phyloP scores from a whole-genome alignment of 1,140 invertebrate species.

The Drosophila nasuta region DNA sequence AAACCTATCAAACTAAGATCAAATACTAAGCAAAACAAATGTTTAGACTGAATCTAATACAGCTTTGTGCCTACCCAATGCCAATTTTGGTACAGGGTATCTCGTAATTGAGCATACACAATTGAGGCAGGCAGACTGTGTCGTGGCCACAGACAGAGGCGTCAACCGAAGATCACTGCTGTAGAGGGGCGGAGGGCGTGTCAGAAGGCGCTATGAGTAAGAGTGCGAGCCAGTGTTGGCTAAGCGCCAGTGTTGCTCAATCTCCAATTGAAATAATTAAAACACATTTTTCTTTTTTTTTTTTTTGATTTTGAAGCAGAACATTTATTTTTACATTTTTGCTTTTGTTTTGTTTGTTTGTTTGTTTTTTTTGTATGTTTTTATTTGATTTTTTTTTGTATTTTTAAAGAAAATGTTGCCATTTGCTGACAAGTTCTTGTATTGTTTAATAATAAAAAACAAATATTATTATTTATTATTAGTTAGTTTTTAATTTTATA shows the following conservation, averaged over 20 bases:
- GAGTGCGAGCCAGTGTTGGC: slow-evolving; percentile 5
- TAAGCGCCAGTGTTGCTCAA: slow-evolving; percentile 16
- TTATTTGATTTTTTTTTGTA: slow-evolving; percentile 30
- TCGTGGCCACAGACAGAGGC: background rate
- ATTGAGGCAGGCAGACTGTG: slow-evolving; percentile 25
- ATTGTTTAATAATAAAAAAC: slow-evolving; percentile 53
- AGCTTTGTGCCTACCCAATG: background rate
- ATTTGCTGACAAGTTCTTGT: slow-evolving; percentile 35
- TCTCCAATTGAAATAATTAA: background rate
- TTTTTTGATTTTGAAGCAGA: slow-evolving; percentile 61
- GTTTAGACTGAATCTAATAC: too few relatives aligned
- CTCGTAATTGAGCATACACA: slow-evolving; percentile 17
- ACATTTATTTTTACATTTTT: slow-evolving; percentile 62
- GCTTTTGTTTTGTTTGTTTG: slow-evolving; percentile 49
- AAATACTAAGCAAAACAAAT: too few relatives aligned
- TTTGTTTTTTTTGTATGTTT: slow-evolving; percentile 27
- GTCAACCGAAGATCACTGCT: background rate
- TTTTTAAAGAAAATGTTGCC: slow-evolving; percentile 45
- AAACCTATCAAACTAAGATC: too few relatives aligned
- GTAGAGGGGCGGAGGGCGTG: background rate
- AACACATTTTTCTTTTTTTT: slow-evolving; percentile 33
- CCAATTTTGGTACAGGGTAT: background rate
- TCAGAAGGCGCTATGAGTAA: slow-evolving; percentile 32
- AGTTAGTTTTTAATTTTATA: slow-evolving; percentile 50
- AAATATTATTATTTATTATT: slow-evolving; percentile 50